Evolutionary conservation across 2,113 vertebrate species (phyloP), one percentile per base, ranked within the genome.

Genomic region (Tringa solitaria): DNA sequence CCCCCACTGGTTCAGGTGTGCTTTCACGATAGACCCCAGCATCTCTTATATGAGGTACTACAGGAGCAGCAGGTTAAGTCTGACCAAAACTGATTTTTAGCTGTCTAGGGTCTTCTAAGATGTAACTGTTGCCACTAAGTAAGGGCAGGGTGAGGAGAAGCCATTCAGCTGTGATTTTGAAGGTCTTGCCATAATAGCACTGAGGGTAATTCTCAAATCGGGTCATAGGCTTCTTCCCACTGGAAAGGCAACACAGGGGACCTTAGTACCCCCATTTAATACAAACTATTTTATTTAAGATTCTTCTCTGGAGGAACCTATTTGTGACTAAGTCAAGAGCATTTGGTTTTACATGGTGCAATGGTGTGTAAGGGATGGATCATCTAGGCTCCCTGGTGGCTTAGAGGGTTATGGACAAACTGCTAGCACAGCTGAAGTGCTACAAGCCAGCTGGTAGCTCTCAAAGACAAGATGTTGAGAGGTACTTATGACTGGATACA

Each of bases 11-110:
- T 72, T 80, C 53, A 43, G 48, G 8, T 6, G 5, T 28, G 6
- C 12, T 46, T 75, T 54, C n/a, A 14, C 1, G 2, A 32, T 3
- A 72, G 39, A 35, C 4, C 9, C 6, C 5, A 7, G 5, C 23
- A 23, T 14, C 28, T 17, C 6, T 51, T 30, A 14, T 5, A 21
- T 7, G 12, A 56, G 23, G 27, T 24, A 23, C 10, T 59, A 13
- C 39, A 72, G 48, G 30, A 63, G 8, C 28, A 63, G 61, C 6
- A 67, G 56, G 8, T 67, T 54, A 77, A 65, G 10, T 73, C 22
- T 37, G 37, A 16, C 19, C 14, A 54, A 64, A 67, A 39, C 7
- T 33, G 2, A 50, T 85, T 78, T 90, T 90, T 51, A 23, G 13
- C 21, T 57, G 1, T 37, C 15, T 72, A 21, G 35, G 20, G 12